Evolutionary conservation across 2,888 invertebrate genomes (phyloP).

Genomic region (Hypena proboscidalis): DNA sequence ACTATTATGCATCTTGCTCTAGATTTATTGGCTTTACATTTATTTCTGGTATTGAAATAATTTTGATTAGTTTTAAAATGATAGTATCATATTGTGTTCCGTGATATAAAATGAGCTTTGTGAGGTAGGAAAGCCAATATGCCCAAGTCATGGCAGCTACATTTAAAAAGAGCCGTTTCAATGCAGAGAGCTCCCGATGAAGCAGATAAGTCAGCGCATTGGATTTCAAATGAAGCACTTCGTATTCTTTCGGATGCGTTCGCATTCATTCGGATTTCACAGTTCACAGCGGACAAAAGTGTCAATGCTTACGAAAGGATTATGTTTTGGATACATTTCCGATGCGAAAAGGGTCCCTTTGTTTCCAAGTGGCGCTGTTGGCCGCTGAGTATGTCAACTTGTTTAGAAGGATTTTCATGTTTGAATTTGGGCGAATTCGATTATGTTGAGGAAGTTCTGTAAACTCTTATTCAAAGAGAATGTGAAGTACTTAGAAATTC

Average conservation of each 20-base stretch:
- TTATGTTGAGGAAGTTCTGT: slow-evolving; percentile 6
- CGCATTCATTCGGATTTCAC: slow-evolving; percentile 17
- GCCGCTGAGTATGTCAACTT: slow-evolving; percentile 22
- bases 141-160: slow-evolving; percentile 1
- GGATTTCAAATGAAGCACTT: slow-evolving; percentile 41
- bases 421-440: slow-evolving; percentile 15
- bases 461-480: no score
- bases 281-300: slow-evolving; percentile 21
- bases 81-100: neutral
- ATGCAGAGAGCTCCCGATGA: slow-evolving; percentile 31
- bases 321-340: slow-evolving; percentile 23
- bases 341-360: slow-evolving; percentile 26
- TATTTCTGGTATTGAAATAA: no score
- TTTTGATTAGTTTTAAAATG: no score
- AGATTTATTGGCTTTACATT: no score
- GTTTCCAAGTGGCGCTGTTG: slow-evolving; percentile 17
- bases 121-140: slow-evolving; percentile 6
- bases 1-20: no score
- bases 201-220: slow-evolving; percentile 31
- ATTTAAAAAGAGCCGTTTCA: slow-evolving; percentile 28
- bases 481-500: no score
- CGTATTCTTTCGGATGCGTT: slow-evolving; percentile 35
- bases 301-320: slow-evolving; percentile 32
- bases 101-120: neutral
- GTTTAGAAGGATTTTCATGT: slow-evolving; percentile 25